Conservation (phyloP, 2,113 vertebrate genomes). For the Excalfactoria chinensis region DNA sequence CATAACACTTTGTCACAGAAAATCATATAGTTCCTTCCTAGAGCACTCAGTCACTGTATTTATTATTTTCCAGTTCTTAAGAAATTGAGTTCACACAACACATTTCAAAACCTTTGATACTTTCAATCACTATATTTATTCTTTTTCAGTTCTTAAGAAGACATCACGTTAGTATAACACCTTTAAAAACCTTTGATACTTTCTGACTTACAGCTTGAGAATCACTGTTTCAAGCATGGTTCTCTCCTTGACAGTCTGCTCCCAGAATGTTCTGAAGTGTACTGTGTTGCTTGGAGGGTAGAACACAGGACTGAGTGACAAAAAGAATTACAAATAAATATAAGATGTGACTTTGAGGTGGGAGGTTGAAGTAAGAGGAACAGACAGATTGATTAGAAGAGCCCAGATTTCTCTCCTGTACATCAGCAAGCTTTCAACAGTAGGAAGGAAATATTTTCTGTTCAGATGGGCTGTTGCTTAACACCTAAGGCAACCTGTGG, state of each 20-base stretch:
- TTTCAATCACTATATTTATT: not conserved
- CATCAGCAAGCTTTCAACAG: not conserved
- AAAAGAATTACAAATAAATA: slow-evolving; percentile 13
- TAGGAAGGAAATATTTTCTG: not conserved
- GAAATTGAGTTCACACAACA: not conserved
- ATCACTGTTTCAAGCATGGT: not conserved
- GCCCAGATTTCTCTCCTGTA: not conserved
- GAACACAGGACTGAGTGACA: slow-evolving; percentile 41
- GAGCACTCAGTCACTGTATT: not conserved
- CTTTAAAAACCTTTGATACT: slow-evolving; percentile 6
- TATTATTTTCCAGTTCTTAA: not conserved
- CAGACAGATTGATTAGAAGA: not conserved
- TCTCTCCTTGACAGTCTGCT: not conserved
- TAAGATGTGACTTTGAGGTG: slow-evolving; percentile 1
- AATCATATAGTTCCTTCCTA: not conserved
- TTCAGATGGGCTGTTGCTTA: not conserved
- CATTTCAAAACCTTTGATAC: not conserved
- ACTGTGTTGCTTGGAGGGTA: not conserved
- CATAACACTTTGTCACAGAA: not conserved
- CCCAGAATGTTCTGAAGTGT: not conserved
- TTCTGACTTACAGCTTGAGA: not conserved
- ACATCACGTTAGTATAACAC: not conserved
- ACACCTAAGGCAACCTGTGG: not conserved
- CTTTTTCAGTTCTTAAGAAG: not conserved
- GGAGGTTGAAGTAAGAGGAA: slow-evolving; percentile 5